Percentiles rank a stretch among this genome's conserved stretches.
phyloP scores from a whole-genome alignment of 2,888 invertebrate genomes.

The Drosophila tanythrix region DNA sequence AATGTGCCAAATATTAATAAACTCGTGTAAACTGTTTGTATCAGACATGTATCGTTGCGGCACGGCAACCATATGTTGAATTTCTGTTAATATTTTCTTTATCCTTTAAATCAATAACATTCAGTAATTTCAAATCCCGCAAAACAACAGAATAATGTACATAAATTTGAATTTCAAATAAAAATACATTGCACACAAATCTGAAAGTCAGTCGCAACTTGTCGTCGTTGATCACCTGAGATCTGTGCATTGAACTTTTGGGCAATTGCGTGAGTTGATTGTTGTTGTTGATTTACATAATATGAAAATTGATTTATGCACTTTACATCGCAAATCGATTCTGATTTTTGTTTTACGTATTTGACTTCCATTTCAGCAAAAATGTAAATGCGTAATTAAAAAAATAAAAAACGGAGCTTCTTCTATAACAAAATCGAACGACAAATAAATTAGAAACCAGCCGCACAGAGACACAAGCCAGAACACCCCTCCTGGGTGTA shows the following conservation, averaged over 20 bases:
- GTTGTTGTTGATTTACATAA: conserved; percentile 39
- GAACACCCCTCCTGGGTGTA: conserved; percentile 1
- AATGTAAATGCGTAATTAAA: conserved; percentile 56
- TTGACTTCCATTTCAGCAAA: conserved; percentile 46
- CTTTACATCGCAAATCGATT: conserved; percentile 39
- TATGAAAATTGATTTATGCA: conserved; percentile 53
- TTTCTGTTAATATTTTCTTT: background rate
- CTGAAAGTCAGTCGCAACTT: background rate
- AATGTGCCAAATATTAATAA: background rate
- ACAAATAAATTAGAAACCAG: conserved; percentile 57
- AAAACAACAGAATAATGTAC: background rate
- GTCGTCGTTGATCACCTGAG: conserved; percentile 23
- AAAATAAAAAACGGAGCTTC: conserved; percentile 30
- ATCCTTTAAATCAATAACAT: background rate
- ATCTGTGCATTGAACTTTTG: conserved; percentile 43
- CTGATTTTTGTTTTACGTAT: conserved; percentile 19
- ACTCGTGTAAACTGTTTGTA: too few relatives aligned
- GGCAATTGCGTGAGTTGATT: conserved; percentile 33
- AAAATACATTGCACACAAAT: too few relatives aligned
- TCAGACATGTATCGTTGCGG: background rate
- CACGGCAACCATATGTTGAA: background rate
- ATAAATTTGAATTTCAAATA: background rate
- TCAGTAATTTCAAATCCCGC: background rate
- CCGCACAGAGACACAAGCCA: conserved; percentile 9
- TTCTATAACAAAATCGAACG: conserved; percentile 31